Evolutionary conservation across 1,140 invertebrate species (phyloP), one percentile per base, ranked within the genome.

Genomic region (Apis florea): DNA sequence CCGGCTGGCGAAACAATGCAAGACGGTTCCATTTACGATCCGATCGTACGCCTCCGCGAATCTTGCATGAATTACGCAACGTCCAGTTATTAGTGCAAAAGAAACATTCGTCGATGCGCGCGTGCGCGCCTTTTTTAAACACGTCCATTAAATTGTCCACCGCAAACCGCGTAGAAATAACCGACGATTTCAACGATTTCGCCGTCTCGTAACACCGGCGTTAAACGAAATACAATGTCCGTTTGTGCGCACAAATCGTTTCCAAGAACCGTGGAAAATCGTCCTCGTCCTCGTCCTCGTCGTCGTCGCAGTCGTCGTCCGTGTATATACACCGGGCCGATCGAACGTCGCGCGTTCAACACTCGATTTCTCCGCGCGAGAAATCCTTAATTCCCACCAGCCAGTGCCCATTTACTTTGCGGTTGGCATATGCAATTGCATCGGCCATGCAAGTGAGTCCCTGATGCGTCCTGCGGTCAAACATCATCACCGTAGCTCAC

Each of bases 401-500:
- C 76, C 85, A 82, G 82, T 82, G 82, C 82, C 85, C 86, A 90
- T 91, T 91, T 90, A 82, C 74, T 85, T 88, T 91, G 92, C 83
- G 91, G 92, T 92, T 86, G 85, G 87, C 88, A 85, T 82, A 84
- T 77, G 88, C 90, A 89, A 91, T 92, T 90, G 89, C 90, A 89
- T 88, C 86, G 87, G 81, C 82, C 77, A 61, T 71, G 86, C 89
- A 88, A 87, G 75, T 74, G 85, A 83, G 80, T 83, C 85, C 66
- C 85, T 89, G 86, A 89, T 86, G 88, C 88, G 88, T 89, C 87
- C 90, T 92, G 92, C 85, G 92, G 91, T 92, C 87, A 82, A 88
- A 90, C 90, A 87, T 92, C 91, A 93, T 93, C 91, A 92, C 88
- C 92, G 92, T 93, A 93, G 89, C 90, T 93, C 92, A 93, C 83